Evolutionary conservation across 2,888 invertebrate genomes (phyloP).

Genomic region (Deroplatys truncata): DNA sequence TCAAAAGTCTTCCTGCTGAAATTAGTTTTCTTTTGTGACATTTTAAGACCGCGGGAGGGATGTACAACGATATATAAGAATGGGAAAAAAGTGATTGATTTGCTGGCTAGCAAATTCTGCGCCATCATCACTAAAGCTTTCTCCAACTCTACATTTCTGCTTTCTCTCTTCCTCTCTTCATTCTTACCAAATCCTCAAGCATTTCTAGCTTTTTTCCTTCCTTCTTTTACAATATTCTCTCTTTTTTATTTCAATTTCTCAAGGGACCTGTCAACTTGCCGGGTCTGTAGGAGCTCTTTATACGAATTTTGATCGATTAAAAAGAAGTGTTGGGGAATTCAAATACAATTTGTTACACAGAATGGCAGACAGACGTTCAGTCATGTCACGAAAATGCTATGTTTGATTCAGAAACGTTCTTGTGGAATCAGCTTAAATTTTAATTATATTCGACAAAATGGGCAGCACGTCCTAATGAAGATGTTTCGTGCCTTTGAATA

Average conservation of each 20-base stretch:
- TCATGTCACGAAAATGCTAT: not conserved
- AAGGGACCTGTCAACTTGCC: constrained; percentile 21
- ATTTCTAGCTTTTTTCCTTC: not conserved
- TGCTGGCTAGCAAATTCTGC: constrained; percentile 17
- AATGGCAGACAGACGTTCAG: not conserved
- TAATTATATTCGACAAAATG: not conserved
- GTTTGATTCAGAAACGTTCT: not conserved
- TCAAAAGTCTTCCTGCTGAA: not conserved
- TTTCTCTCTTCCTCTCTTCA: not conserved
- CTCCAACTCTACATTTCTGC: not conserved
- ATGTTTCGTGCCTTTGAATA: not conserved
- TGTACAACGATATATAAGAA: constrained; percentile 2
- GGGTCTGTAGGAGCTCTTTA: constrained; percentile 13
- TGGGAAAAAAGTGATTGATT: constrained; percentile 20
- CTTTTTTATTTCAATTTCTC: constrained; percentile 21
- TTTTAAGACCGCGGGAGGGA: not conserved
- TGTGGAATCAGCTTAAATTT: not conserved
- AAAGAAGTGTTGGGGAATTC: not conserved
- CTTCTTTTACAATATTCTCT: constrained; percentile 4
- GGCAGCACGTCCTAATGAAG: no score
- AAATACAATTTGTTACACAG: constrained; percentile 15
- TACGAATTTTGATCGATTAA: constrained; percentile 26
- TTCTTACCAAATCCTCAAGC: not conserved
- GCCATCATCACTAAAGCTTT: not conserved
- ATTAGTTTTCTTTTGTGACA: not conserved